Evolutionary conservation across 1,140 invertebrate genomes (phyloP), one percentile per base, ranked within the genome.

Genomic region (Monochamus saltuarius): DNA sequence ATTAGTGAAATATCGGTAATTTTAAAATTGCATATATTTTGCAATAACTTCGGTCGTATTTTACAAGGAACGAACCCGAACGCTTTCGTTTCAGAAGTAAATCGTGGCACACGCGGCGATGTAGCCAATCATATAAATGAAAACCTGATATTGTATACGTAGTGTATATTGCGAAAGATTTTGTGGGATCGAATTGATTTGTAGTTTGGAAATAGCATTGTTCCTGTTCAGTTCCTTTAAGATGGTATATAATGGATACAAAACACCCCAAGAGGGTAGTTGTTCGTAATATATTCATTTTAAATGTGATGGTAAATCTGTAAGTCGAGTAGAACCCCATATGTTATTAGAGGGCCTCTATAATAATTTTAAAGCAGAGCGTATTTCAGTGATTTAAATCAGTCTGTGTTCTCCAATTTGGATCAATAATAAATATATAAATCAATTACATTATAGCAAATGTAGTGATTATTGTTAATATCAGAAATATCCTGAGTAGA

Each of bases 111-210:
- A 29, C 22, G 22, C 22, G 22, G 2, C 22, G 22, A 3, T 29
- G 2, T 29, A 29, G 6, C 22, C 22, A 29, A 29, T 29, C 2
- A 29, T 29, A 29, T 29, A 29, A 29, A 29, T 6, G 22, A 29
- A 29, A 29, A 29, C 22, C 22, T 29, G 22, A 29, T 3, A 29
- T 29, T 29, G 22, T 46, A 46, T 17, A 46, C 43, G 43, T 14
- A 46, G 9, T 17, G 14, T 46, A 10, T 17, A 7, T 46, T 46
- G 14, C 29, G 3, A 19, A 37, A 50, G 47, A 50, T 50, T 50
- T 50, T 50, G 47, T 50, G 29, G 47, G 47, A 50, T 50, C 35
- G 47, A 50, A 50, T 50, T 50, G 47, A 50, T 50, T 50, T 50
- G 47, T 50, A 50, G 47, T 50, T 29, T 11, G 29, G 29, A 37